Evolutionary conservation across 2,113 vertebrate species (phyloP).

Genomic region (Ascaphus truei): DNA sequence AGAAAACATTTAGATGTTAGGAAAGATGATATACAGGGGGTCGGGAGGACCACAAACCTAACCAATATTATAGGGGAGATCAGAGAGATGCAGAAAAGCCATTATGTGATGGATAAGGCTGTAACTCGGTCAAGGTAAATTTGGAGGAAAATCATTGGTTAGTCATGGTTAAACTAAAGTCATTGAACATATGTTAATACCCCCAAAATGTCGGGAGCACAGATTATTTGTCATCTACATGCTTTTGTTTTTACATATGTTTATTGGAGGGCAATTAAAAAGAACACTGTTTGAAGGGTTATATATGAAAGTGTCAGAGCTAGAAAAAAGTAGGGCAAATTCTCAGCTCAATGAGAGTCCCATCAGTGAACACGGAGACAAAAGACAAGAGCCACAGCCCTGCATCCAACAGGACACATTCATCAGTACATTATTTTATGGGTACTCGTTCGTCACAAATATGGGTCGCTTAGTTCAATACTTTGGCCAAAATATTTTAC

Average conservation of each 20-base stretch:
- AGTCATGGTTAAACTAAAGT: background rate
- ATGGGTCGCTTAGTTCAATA: no score
- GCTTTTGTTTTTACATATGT: background rate
- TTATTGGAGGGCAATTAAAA: background rate
- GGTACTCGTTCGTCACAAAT: no score
- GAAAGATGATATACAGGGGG: background rate
- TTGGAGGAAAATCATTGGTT: constrained; percentile 17
- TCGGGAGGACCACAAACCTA: constrained; percentile 5
- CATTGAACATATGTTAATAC: background rate
- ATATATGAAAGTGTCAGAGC: no score
- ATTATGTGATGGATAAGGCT: constrained; percentile 5
- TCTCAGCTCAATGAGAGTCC: no score
- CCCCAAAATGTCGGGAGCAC: background rate
- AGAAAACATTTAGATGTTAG: background rate
- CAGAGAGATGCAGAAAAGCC: background rate
- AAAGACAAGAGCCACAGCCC: no score
- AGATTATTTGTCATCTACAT: background rate
- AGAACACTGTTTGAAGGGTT: no score
- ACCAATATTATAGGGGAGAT: background rate
- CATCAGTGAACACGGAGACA: no score
- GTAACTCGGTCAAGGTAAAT: constrained; percentile 2
- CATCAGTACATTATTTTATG: no score
- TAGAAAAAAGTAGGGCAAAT: no score
- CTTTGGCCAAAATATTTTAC: no score
- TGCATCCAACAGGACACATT: no score